These are phyloP conservation scores for Hippocampus abdominalis DNA, from an alignment of 2,113 vertebrate species.

Conservation along the genomic window DNA sequence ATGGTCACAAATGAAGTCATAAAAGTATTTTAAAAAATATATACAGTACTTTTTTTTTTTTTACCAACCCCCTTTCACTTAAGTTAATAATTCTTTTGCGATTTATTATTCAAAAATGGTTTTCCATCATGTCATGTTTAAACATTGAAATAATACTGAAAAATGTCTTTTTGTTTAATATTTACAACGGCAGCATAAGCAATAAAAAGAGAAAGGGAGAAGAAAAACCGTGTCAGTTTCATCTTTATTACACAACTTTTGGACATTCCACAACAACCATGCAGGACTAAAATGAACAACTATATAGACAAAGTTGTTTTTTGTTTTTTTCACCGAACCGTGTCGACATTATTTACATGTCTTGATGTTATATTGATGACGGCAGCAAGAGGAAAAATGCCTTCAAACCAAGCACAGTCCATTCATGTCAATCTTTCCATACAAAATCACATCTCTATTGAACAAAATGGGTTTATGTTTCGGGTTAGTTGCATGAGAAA, in stretches of 20 bases:
- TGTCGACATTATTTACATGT: neutral
- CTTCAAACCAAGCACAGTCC: neutral
- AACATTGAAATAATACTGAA: too few relatives aligned
- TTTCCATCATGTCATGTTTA: neutral
- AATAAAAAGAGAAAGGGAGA: neutral
- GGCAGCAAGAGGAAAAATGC: neutral
- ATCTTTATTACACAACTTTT: slow-evolving; percentile 69
- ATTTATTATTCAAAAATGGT: neutral
- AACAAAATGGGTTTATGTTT: neutral
- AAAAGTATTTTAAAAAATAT: too few relatives aligned
- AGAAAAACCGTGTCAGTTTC: slow-evolving; percentile 28
- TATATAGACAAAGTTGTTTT: slow-evolving; percentile 37
- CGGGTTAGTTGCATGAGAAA: neutral
- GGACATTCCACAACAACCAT: slow-evolving; percentile 72
- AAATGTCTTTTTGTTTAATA: too few relatives aligned
- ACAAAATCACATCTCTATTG: neutral
- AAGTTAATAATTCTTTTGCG: neutral
- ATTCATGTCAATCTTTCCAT: neutral
- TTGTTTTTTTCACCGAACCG: neutral
- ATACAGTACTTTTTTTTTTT: neutral
- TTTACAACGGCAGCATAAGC: too few relatives aligned
- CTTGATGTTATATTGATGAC: slow-evolving; percentile 15
- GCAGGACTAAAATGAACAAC: slow-evolving; percentile 57
- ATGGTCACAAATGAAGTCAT: too few relatives aligned
- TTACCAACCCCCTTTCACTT: neutral